phyloP scores from a whole-genome alignment of 2,888 invertebrate genomes.

The Ernsta delagoae region DNA sequence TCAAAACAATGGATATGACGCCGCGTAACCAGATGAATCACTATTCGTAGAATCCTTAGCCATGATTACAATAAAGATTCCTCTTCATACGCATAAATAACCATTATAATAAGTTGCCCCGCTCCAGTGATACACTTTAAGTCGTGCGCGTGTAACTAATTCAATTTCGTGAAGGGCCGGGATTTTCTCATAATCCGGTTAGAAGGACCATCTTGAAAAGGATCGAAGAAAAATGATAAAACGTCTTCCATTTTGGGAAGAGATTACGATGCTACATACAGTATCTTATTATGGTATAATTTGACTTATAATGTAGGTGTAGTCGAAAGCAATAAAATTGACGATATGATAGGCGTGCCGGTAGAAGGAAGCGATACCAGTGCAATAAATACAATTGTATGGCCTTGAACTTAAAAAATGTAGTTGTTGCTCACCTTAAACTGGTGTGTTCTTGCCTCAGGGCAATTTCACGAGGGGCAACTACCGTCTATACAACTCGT shows the following conservation, averaged over 20 bases:
- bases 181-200: constrained; percentile 34
- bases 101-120: constrained; percentile 8
- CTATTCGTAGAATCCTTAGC: constrained; percentile 21
- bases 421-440: constrained; percentile 37
- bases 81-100: not conserved
- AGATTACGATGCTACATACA: constrained; percentile 13
- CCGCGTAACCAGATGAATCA: constrained; percentile 32
- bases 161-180: constrained; percentile 24
- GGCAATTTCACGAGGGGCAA: constrained; percentile 47
- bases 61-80: constrained; percentile 5
- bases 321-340: constrained; percentile 30
- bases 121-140: constrained; percentile 18
- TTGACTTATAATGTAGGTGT: constrained; percentile 17
- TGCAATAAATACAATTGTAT: constrained; percentile 46
- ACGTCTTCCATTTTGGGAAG: constrained; percentile 26
- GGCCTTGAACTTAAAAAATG: constrained; percentile 71
- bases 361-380: constrained; percentile 63
- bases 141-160: constrained; percentile 31
- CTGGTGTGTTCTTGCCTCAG: constrained; percentile 49
- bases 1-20: constrained; percentile 20
- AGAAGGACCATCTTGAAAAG: constrained; percentile 33
- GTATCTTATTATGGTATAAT: constrained; percentile 21
- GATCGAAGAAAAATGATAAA: constrained; percentile 36
- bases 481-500: constrained; percentile 26
- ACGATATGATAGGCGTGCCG: constrained; percentile 43